Evolutionary conservation across 2,113 vertebrate genomes (phyloP).

Genomic region (Tor tambroides): DNA sequence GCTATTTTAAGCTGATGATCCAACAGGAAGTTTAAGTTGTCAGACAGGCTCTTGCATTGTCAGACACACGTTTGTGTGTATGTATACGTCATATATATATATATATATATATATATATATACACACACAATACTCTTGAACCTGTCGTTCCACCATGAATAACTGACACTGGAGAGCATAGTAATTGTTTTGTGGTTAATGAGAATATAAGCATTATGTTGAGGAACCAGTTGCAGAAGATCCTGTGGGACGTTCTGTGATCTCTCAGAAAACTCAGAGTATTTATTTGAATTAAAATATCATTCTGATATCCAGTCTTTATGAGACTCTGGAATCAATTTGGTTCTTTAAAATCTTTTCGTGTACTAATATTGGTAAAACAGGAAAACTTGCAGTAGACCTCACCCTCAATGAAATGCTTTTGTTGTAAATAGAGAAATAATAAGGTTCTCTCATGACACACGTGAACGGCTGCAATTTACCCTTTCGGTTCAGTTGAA

Average conservation of each 20-base stretch:
- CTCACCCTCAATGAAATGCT: background rate
- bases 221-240: background rate
- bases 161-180: background rate
- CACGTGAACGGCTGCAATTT: background rate
- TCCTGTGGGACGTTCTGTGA: background rate
- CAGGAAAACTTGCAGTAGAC: background rate
- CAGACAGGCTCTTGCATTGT: background rate
- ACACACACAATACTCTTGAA: background rate
- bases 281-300: conserved; percentile 22
- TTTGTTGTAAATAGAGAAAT: background rate
- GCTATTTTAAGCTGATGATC: background rate
- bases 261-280: background rate
- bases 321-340: background rate
- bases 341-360: background rate
- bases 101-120: too few species aligned
- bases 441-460: background rate
- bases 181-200: background rate
- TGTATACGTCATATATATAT: background rate
- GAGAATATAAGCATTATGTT: background rate
- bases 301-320: background rate
- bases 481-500: background rate
- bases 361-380: background rate
- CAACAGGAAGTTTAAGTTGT: background rate
- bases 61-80: background rate
- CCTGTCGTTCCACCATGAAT: background rate